Percentiles rank a stretch among this genome's conserved stretches.
Evolutionary conservation across 2,888 invertebrate genomes (phyloP).

Genomic region (Chrysolina americana): DNA sequence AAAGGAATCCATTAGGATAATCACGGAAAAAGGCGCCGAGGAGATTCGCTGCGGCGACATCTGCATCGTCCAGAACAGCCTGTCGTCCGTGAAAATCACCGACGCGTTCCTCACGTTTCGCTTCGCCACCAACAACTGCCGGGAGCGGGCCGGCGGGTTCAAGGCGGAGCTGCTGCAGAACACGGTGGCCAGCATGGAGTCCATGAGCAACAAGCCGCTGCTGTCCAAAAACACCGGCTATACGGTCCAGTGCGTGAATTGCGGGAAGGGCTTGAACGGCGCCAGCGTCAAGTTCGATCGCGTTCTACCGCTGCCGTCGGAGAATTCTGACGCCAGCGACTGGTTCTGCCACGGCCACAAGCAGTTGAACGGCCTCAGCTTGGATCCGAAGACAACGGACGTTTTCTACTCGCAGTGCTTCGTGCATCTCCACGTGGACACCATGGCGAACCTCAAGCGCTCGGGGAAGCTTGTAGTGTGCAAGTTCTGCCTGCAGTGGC

Average conservation of each 20-base stretch:
- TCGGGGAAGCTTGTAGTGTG: slow-evolving; percentile 74
- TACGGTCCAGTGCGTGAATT: slow-evolving; percentile 69
- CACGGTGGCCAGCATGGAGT: slow-evolving; percentile 44
- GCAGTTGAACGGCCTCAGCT: slow-evolving; percentile 48
- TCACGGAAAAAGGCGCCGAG: slow-evolving; percentile 43
- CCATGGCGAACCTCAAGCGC: slow-evolving; percentile 69
- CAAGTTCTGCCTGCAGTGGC: slow-evolving; percentile 74
- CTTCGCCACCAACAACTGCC: slow-evolving; percentile 59
- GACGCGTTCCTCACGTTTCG: slow-evolving; percentile 64
- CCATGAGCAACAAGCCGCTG: slow-evolving; percentile 60
- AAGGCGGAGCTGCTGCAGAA: slow-evolving; percentile 61
- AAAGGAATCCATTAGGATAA: slow-evolving; percentile 54
- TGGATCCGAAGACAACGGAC: slow-evolving; percentile 72
- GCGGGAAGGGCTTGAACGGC: slow-evolving; percentile 59
- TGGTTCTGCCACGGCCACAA: slow-evolving; percentile 77
- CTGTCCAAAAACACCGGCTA: slow-evolving; percentile 70
- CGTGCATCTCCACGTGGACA: slow-evolving; percentile 66
- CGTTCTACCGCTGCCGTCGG: slow-evolving; percentile 76
- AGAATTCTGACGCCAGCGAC: slow-evolving; percentile 75
- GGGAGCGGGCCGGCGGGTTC: slow-evolving; percentile 58
- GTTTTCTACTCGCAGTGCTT: slow-evolving; percentile 74
- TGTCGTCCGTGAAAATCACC: slow-evolving; percentile 61
- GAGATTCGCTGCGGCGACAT: slow-evolving; percentile 54
- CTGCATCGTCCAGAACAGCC: slow-evolving; percentile 59
- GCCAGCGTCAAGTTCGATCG: slow-evolving; percentile 70